Evolutionary conservation across 2,113 vertebrate genomes (phyloP).

Genomic region (Corythaeola cristata): DNA sequence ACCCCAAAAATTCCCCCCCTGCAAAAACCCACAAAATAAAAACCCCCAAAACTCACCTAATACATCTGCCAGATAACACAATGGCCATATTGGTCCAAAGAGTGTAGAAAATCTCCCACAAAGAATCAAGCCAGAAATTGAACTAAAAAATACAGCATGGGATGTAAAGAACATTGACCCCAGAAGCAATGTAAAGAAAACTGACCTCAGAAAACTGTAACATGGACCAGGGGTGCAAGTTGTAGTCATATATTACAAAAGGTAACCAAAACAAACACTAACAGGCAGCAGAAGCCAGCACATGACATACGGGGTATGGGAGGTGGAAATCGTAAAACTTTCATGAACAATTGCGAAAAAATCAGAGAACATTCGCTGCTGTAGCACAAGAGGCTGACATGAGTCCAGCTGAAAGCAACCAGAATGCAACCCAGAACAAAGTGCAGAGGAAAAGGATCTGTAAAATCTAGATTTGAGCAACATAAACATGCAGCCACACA

Average conservation of each 20-base stretch:
- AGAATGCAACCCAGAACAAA: not conserved
- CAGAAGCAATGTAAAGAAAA: not conserved
- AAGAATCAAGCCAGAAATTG: not conserved
- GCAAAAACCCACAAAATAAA: not conserved
- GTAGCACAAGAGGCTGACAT: not conserved
- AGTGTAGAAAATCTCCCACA: not conserved
- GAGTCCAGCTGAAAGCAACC: not conserved
- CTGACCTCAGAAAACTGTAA: not conserved
- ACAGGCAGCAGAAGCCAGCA: not conserved
- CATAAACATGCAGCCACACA: fast-evolving
- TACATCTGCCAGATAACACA: not conserved
- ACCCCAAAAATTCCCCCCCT: not conserved
- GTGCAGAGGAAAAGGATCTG: not conserved
- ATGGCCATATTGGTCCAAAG: not conserved
- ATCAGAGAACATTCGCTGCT: not conserved
- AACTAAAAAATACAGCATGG: not conserved
- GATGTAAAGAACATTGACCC: not conserved
- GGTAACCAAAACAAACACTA: slow-evolving; percentile 2
- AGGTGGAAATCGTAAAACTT: not conserved
- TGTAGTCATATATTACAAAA: not conserved
- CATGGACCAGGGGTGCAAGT: not conserved
- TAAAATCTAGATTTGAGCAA: not conserved
- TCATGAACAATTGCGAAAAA: not conserved
- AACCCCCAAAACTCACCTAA: not conserved
- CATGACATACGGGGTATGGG: not conserved